phyloP scores from a whole-genome alignment of 2,113 vertebrate species.

The Xenopus borealis region DNA sequence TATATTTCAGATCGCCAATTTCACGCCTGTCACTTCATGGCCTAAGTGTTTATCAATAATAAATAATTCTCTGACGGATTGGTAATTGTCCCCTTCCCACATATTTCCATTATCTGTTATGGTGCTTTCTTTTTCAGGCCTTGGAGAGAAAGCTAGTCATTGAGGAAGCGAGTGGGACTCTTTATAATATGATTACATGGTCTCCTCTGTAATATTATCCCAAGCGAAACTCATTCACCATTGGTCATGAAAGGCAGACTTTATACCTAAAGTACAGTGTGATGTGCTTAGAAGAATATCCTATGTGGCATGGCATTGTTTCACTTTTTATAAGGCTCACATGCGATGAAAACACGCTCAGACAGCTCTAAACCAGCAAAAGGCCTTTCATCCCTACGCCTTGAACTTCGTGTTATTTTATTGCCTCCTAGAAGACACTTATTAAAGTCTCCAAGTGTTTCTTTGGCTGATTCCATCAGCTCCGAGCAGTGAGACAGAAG shows the following conservation, averaged over 20 bases:
- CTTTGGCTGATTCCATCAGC: not conserved
- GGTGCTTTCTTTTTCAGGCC: constrained; percentile 57
- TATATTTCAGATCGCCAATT: constrained; percentile 75
- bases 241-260: constrained; percentile 7
- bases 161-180: constrained; percentile 15
- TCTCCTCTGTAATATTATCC: constrained; percentile 28
- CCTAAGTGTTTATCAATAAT: constrained; percentile 72
- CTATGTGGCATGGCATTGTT: not conserved
- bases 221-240: not conserved
- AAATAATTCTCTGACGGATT: constrained; percentile 62
- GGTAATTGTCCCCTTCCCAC: constrained; percentile 61
- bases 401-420: not conserved
- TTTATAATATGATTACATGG: constrained; percentile 39
- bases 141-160: not conserved
- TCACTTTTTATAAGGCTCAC: not conserved
- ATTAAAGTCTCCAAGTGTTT: not conserved
- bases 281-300: not conserved
- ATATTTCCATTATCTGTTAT: constrained; percentile 59
- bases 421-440: not conserved
- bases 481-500: no score
- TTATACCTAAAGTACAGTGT: constrained; percentile 15
- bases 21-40: constrained; percentile 74
- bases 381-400: not conserved
- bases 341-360: constrained; percentile 4
- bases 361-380: not conserved